A percentile compares a stretch with the other conserved stretches of the same genome.
Conservation (phyloP, 1,140 invertebrate genomes). For the Yoshiicerus persimilis region DNA sequence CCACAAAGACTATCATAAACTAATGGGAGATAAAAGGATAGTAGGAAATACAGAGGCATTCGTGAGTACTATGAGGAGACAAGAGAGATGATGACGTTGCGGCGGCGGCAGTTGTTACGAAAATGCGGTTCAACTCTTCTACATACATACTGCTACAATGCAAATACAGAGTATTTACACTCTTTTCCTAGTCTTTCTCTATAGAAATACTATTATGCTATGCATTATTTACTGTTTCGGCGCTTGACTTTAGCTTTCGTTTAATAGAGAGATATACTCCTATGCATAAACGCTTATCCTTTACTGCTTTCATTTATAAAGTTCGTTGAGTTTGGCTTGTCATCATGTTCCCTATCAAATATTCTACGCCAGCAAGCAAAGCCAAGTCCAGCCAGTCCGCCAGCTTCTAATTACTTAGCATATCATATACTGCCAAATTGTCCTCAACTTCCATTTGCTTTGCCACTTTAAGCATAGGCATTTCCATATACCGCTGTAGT, state of each 20-base stretch:
- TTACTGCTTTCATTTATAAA: background rate
- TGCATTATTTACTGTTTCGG: background rate
- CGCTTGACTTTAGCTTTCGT: background rate
- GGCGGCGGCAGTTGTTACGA: background rate
- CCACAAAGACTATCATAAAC: background rate
- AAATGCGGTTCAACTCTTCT: background rate
- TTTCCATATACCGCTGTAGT: background rate
- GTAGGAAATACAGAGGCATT: background rate
- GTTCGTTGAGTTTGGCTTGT: background rate
- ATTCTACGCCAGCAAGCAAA: background rate
- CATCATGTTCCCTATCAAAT: slow-evolving; percentile 8
- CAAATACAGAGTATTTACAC: background rate
- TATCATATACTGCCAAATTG: background rate
- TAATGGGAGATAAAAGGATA: slow-evolving; percentile 13
- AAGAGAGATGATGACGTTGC: background rate
- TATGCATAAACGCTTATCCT: background rate
- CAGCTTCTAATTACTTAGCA: background rate
- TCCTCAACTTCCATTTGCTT: background rate
- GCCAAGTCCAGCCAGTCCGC: background rate
- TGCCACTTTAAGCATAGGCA: background rate
- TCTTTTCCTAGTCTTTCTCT: background rate
- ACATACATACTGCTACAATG: background rate
- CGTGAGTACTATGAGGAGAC: background rate
- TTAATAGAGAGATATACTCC: no score
- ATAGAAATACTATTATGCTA: background rate